Base-by-base conservation (phyloP, 2,888 invertebrate species). In the Zaprionus obscuricornis region DNA sequence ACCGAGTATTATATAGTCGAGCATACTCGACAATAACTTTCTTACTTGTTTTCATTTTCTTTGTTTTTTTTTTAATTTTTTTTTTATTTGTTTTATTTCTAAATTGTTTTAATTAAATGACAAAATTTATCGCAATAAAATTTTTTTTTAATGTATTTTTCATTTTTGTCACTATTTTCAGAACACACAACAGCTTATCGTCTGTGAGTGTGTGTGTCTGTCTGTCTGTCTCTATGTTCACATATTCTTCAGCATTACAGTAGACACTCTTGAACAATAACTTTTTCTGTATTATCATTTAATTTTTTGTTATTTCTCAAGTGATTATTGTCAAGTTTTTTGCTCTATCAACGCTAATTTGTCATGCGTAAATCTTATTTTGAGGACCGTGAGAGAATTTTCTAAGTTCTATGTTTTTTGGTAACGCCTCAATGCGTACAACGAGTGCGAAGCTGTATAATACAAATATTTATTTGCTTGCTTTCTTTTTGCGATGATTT, bases 281-380 rank as follows among this genome's bases (percentile, higher is more conserved):
- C n/a, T n/a, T n/a, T n/a, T n/a, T n/a, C n/a, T n/a, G n/a, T n/a
- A n/a, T n/a, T n/a, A n/a, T n/a, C n/a, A n/a, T n/a, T n/a, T n/a
- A n/a, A n/a, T n/a, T n/a, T n/a, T n/a, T n/a, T n/a, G n/a, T n/a
- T n/a, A n/a, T n/a, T n/a, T n/a, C n/a, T n/a, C n/a, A n/a, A n/a
- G n/a, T n/a, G n/a, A n/a, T n/a, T n/a, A n/a, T n/a, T n/a, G n/a
- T n/a, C n/a, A n/a, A n/a, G n/a, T n/a, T n/a, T n/a, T n/a, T n/a
- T n/a, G n/a, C 13, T 52, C 27, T 18, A 33, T 6, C 36, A 27
- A 57, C 36, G 51, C 31, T 40, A 58, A 17, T 33, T 64, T 64
- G 56, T 74, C 79, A 83, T 74, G 86, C 79, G 64, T 85, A 46
- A 66, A 82, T 57, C 42, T 45, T 51, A 24, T 56, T 58, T 29